phyloP scores from a whole-genome alignment of 2,888 invertebrate genomes.

The Ochropleura leucogaster region DNA sequence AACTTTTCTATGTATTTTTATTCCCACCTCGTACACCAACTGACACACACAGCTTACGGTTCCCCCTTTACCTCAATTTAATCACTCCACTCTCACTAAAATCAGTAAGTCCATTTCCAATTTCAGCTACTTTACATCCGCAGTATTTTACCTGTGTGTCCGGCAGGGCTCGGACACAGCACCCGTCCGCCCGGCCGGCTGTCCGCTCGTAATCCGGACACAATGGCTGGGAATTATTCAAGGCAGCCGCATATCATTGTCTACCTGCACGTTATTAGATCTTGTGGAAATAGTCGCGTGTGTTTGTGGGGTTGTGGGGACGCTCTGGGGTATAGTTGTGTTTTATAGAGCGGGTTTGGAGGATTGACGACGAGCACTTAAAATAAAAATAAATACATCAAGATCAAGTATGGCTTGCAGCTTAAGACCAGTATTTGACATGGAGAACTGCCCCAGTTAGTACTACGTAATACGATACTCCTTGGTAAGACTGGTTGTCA shows the following conservation, averaged over 20 bases:
- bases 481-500: no score
- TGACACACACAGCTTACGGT: neutral
- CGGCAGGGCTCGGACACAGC: slow-evolving; percentile 23
- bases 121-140: slow-evolving; percentile 29
- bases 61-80: neutral
- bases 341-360: neutral
- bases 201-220: slow-evolving; percentile 47
- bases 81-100: slow-evolving; percentile 5
- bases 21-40: neutral
- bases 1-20: neutral
- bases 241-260: slow-evolving; percentile 50
- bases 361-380: no score
- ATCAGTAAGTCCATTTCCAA: slow-evolving; percentile 30
- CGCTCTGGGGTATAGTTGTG: neutral
- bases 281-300: slow-evolving; percentile 20
- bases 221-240: slow-evolving; percentile 63
- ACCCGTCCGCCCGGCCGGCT: slow-evolving; percentile 14
- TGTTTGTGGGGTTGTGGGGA: slow-evolving; percentile 12
- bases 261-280: slow-evolving; percentile 53
- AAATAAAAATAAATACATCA: no score
- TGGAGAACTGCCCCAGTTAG: no score
- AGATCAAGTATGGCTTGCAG: no score
- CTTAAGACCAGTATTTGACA: no score
- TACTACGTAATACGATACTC: no score
- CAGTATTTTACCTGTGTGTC: slow-evolving; percentile 32